Evolutionary conservation across 2,888 invertebrate species (phyloP), one percentile per base, ranked within the genome.

Genomic region (Aspidiotus rigidus): DNA sequence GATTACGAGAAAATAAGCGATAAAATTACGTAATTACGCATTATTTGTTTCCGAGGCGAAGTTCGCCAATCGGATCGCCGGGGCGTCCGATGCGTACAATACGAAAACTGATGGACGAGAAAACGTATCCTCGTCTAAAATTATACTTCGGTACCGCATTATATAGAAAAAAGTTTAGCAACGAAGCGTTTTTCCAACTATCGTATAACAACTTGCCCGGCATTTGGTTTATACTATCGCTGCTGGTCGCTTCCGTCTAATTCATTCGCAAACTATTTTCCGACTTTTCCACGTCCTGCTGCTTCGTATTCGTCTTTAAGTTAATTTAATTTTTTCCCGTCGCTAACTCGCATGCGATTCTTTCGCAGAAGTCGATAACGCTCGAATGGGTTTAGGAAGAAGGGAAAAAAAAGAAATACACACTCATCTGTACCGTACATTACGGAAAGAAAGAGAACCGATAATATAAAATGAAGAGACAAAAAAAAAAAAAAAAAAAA

Each of bases 161-260:
- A 28, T 28, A 28, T 28, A 28, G 28, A 5, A 28, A 28, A 49
- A 49, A 49, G 49, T 49, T n/a, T n/a, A 49, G 49, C 49, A 49
- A n/a, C 49, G 49, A 49, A 49, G 10, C 49, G 11, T 28, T 28
- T 28, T 28, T 28, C 28, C 28, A 28, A 28, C 28, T 28, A 28
- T n/a, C 11, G 49, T 49, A n/a, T 49, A 49, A 49, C 49, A 49
- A 49, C 49, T 49, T 49, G 49, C n/a, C n/a, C 49, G 49, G 49
- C 49, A 49, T 28, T 28, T 28, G 28, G 28, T 28, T 28, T 28
- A 28, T 28, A 49, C 10, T 49, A 13, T n/a, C 11, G n/a, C 49
- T 49, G 49, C 11, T 13, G 10, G 49, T 49, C 49, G 10, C 49
- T 49, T 49, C 49, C 49, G 49, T 28, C 28, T 28, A 28, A 28